Conservation (phyloP, 2,888 invertebrate genomes). For the Eurytoma californica region DNA sequence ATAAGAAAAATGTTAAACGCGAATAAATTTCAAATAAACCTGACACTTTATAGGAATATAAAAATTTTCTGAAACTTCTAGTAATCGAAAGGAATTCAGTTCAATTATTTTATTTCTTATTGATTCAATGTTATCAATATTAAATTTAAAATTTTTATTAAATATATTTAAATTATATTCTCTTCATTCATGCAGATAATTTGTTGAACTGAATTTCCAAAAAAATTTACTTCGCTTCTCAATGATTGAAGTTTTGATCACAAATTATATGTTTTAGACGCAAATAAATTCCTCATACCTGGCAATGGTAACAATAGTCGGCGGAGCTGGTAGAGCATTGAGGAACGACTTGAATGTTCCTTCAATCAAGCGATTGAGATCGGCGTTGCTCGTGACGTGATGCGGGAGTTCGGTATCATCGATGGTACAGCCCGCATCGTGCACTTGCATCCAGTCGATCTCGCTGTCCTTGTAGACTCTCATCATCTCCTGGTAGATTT, state of each 20-base stretch:
- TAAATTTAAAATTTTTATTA: too few relatives aligned
- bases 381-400: conserved; percentile 84
- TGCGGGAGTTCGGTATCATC: conserved; percentile 91
- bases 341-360: conserved; percentile 79
- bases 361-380: conserved; percentile 81
- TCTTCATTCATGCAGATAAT: not conserved
- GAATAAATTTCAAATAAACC: too few relatives aligned
- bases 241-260: too few relatives aligned
- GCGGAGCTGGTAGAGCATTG: conserved; percentile 78
- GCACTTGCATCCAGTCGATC: conserved; percentile 88
- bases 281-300: conserved; percentile 62
- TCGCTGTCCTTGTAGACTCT: conserved; percentile 78
- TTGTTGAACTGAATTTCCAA: not conserved
- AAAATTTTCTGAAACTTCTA: too few relatives aligned
- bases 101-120: too few relatives aligned
- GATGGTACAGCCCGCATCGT: conserved; percentile 91
- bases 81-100: too few relatives aligned
- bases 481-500: conserved; percentile 64
- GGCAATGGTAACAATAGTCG: conserved; percentile 87
- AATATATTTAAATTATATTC: too few relatives aligned
- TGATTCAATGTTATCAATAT: too few relatives aligned
- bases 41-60: too few relatives aligned
- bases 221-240: not conserved
- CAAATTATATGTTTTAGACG: not conserved
- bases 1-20: too few relatives aligned